Percentiles rank a stretch among this genome's conserved stretches.
Conservation (phyloP, 2,888 invertebrate species). For the Drosophila mettleri region DNA sequence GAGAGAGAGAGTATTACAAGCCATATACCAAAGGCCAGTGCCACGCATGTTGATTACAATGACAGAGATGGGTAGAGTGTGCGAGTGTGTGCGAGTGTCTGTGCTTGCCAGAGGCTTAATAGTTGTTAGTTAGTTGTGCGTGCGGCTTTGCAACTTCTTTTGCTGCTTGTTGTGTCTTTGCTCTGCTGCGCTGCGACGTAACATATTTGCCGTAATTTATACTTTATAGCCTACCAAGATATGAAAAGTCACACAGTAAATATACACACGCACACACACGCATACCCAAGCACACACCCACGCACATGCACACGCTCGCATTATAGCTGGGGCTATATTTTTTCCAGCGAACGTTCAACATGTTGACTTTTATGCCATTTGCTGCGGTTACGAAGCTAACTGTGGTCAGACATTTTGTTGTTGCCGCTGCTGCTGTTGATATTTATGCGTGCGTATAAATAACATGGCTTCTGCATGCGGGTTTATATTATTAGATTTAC, state of each 20-base stretch:
- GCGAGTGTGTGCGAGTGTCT: slow-evolving; percentile 1
- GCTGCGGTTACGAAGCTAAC: slow-evolving; percentile 74
- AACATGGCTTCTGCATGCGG: slow-evolving; percentile 63
- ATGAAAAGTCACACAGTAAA: slow-evolving; percentile 71
- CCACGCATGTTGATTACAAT: slow-evolving; percentile 75
- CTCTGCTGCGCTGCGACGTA: slow-evolving; percentile 37
- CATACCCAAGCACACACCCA: slow-evolving; percentile 11
- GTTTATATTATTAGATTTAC: slow-evolving; percentile 77
- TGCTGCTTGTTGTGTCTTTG: slow-evolving; percentile 20
- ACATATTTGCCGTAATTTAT: slow-evolving; percentile 79
- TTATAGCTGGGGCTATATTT: slow-evolving; percentile 66
- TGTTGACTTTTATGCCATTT: slow-evolving; percentile 80
- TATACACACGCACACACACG: slow-evolving; percentile 24
- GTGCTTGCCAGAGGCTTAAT: slow-evolving; percentile 64
- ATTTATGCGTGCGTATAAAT: slow-evolving; percentile 77
- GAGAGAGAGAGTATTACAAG: slow-evolving; percentile 50
- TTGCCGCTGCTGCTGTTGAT: slow-evolving; percentile 44
- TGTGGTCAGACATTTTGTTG: slow-evolving; percentile 65
- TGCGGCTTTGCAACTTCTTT: slow-evolving; percentile 38
- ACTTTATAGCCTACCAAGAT: slow-evolving; percentile 78
- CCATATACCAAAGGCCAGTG: slow-evolving; percentile 40
- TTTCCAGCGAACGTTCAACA: slow-evolving; percentile 68
- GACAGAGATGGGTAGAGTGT: slow-evolving; percentile 19
- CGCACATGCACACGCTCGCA: slow-evolving; percentile 20
- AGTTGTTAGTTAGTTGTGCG: slow-evolving; percentile 81